Conservation (phyloP, 2,797 vertebrate genomes). For the Xerus rutilus region DNA sequence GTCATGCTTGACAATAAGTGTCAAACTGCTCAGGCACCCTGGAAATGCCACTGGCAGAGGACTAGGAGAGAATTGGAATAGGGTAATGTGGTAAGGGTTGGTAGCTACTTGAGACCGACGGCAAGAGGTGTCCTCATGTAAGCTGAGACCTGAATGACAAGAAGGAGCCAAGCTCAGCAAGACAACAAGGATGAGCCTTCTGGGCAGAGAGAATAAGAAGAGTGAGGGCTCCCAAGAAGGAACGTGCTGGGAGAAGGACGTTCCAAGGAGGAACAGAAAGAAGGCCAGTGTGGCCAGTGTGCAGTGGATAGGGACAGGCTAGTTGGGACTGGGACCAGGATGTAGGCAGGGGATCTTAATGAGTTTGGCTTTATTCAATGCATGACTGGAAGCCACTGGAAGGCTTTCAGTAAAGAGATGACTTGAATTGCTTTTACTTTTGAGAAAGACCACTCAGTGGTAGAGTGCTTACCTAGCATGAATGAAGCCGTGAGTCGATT, state of each 20-base stretch:
- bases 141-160: slow-evolving; percentile 55
- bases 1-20: neutral
- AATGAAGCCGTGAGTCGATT: no score
- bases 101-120: slow-evolving; percentile 18
- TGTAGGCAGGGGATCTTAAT: neutral
- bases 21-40: neutral
- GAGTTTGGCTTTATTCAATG: neutral
- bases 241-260: neutral
- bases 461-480: no score
- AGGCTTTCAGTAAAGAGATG: neutral
- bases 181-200: neutral
- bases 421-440: neutral
- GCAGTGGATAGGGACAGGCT: neutral
- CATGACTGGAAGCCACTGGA: neutral
- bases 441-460: neutral
- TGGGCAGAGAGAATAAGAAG: neutral
- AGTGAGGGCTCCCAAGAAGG: neutral
- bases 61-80: neutral
- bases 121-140: slow-evolving; percentile 35
- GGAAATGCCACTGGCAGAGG: neutral
- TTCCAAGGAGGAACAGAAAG: neutral
- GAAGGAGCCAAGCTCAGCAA: slow-evolving; percentile 19
- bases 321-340: neutral
- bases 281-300: neutral
- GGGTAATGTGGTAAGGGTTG: neutral